These are phyloP conservation scores for Eudorcas thomsonii DNA, from an alignment of 2,113 vertebrate genomes.

Conservation along the genomic window DNA sequence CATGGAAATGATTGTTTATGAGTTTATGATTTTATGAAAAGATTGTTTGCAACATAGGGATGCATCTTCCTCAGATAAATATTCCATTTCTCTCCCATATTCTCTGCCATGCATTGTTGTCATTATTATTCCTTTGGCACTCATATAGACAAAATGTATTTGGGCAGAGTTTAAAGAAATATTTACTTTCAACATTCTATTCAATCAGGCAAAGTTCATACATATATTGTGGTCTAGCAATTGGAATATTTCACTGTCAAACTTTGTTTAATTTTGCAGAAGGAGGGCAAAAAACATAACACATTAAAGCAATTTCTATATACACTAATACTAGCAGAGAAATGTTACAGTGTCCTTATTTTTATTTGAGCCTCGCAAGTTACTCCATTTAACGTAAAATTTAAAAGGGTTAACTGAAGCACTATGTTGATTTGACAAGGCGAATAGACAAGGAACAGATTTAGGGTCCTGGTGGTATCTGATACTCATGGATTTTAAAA, in stretches of 20 bases:
- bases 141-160: conserved; percentile 49
- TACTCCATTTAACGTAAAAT: conserved; percentile 50
- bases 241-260: conserved; percentile 73
- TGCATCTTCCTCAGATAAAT: not conserved
- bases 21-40: not conserved
- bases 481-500: not conserved
- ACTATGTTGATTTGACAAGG: not conserved
- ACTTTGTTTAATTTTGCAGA: conserved; percentile 65
- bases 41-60: not conserved
- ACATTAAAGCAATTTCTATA: conserved; percentile 49
- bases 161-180: conserved; percentile 62
- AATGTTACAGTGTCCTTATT: conserved; percentile 33
- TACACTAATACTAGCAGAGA: conserved; percentile 56
- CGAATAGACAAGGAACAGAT: conserved; percentile 32
- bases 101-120: not conserved
- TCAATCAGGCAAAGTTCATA: conserved; percentile 57
- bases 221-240: conserved; percentile 39
- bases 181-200: conserved; percentile 60
- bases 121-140: conserved; percentile 37
- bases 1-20: not conserved
- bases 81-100: not conserved
- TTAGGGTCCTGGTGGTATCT: not conserved
- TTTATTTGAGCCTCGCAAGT: not conserved
- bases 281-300: conserved; percentile 30
- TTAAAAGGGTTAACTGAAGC: not conserved